Evolutionary conservation across 1,140 invertebrate genomes (phyloP), one percentile per base, ranked within the genome.

Genomic region (Camponotus vicinus): DNA sequence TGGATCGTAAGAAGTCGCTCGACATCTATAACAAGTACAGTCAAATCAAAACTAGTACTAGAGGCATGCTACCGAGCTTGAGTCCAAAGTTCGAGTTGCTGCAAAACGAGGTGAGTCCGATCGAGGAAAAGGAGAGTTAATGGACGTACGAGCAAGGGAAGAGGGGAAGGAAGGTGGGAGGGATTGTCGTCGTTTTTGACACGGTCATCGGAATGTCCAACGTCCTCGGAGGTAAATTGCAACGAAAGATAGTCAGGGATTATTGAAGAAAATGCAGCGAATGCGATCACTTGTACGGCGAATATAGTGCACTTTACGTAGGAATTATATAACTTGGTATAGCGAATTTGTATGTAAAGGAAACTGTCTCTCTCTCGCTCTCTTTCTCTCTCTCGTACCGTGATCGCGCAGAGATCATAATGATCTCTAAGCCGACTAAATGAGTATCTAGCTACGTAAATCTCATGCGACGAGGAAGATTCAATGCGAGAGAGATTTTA

Each of bases 71-170:
- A 7, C 93, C 94, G 7, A 91, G 90, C 45, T 87, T 94, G 66
- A 94, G 92, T 66, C 93, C 95, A 0, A 95, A 95, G 85, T 95
- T 95, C 86, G 94, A 95, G 86, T 89, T 95, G 69, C 88, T 95
- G 57, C 91, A 94, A 69, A 95, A 95, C 89, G 94, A 95, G 88
- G 92, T 94, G 69, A 95, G 94, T 75, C 94, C 94, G n/a, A 93
- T 95, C 82, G 94, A 95, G 86, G 94, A 95, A 73, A 95, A 93
- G 86, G 93, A 95, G 85, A 95, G 94, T 95, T 95, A 95, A 95
- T 95, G 42, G n/a, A 63, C 69, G 49, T 9, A 42, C 34, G 4
- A 27, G 49, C 37, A 49, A 55, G 37, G 55, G 40, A n/a, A 7
- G 4, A 6, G 0, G n/a, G 3, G 57, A 9, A n/a, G n/a, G n/a